phyloP scores from a whole-genome alignment of 2,797 vertebrate species.

The Notolepis coatsorum region DNA sequence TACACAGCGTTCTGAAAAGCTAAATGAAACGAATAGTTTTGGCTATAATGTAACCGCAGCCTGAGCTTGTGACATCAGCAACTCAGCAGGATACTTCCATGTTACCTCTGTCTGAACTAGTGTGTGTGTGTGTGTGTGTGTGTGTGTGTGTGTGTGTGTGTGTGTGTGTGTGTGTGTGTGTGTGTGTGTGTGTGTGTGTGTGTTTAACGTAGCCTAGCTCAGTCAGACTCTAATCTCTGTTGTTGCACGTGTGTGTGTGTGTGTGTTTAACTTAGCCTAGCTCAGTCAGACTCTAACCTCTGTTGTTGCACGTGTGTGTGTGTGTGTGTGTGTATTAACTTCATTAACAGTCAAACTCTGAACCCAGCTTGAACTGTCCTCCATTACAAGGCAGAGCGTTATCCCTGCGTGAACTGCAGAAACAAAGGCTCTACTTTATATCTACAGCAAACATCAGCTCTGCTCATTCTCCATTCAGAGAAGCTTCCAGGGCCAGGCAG shows the following conservation, averaged over 20 bases:
- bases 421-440: slow-evolving; percentile 54
- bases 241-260: background rate
- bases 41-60: no score
- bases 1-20: no score
- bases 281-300: slow-evolving; percentile 2
- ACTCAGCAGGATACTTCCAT: background rate
- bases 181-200: background rate
- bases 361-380: slow-evolving; percentile 28
- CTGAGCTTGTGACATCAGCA: no score
- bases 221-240: slow-evolving; percentile 1
- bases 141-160: background rate
- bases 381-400: slow-evolving; percentile 24
- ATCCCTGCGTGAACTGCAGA: slow-evolving; percentile 44
- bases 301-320: slow-evolving; percentile 4
- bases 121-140: background rate
- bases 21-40: no score
- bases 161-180: background rate
- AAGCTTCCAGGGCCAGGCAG: slow-evolving; percentile 3
- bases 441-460: slow-evolving; percentile 47
- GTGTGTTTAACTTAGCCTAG: background rate
- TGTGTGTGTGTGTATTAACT: no score
- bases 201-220: background rate
- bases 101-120: background rate
- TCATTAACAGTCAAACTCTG: background rate
- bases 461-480: slow-evolving; percentile 28